Conservation (phyloP, 1,140 invertebrate species). For the Coelopa frigida region DNA sequence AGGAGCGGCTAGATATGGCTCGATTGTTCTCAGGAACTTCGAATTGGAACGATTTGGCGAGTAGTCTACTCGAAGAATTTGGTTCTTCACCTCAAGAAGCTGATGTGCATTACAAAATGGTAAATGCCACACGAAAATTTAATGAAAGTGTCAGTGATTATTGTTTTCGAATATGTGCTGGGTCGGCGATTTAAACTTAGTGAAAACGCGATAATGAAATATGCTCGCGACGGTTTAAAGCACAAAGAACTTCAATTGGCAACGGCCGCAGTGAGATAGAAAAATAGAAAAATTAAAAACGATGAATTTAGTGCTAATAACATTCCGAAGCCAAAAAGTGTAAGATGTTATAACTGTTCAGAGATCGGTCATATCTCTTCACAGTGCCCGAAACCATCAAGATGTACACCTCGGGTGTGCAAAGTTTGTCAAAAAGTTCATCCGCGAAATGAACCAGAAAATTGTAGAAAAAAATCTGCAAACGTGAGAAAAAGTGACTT, state of each 20-base stretch:
- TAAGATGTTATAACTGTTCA: constrained; percentile 9
- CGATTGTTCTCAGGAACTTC: neutral
- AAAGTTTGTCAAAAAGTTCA: constrained; percentile 9
- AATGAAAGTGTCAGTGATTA: constrained; percentile 3
- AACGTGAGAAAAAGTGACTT: neutral
- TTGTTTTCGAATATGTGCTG: constrained; percentile 6
- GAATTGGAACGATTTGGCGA: neutral
- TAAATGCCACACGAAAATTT: neutral
- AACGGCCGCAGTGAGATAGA: neutral
- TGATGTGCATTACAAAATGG: constrained; percentile 2
- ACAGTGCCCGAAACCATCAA: constrained; percentile 5
- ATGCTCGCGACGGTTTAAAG: constrained; percentile 7
- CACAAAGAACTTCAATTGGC: constrained; percentile 1
- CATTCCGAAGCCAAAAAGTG: neutral
- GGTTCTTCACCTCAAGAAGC: constrained; percentile 1
- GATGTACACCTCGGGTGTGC: neutral
- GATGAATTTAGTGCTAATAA: constrained; percentile 9
- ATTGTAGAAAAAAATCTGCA: constrained; percentile 3
- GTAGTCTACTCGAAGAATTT: constrained; percentile 2
- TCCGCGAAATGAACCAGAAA: constrained; percentile 2
- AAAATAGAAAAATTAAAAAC: too few species aligned
- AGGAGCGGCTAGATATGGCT: constrained; percentile 10
- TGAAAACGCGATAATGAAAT: constrained; percentile 5
- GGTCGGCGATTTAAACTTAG: neutral
- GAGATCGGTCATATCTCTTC: constrained; percentile 8